Conservation (phyloP, 2,113 vertebrate species). For the Myrmecobius fasciatus region DNA sequence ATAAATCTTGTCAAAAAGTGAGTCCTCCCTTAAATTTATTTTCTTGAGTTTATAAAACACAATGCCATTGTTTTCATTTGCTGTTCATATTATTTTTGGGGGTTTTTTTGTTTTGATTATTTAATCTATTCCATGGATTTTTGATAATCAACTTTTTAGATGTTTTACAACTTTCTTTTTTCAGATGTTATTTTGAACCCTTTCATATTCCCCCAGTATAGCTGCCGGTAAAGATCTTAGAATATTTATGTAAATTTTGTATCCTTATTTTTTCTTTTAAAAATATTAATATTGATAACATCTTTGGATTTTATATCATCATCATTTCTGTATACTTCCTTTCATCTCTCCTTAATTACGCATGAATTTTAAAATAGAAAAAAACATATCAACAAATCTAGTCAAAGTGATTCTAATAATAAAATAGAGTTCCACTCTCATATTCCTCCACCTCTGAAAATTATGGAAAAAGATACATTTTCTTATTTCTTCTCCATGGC, state of each 20-base stretch:
- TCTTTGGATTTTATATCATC: too few species aligned
- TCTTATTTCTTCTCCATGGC: too few species aligned
- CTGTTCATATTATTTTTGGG: background rate
- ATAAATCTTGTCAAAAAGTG: background rate
- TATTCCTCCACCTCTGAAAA: too few species aligned
- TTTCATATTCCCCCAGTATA: background rate
- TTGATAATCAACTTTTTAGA: background rate
- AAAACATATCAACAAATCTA: too few species aligned
- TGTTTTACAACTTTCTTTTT: background rate
- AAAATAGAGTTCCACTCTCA: too few species aligned
- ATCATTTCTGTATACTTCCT: too few species aligned
- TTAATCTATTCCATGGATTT: background rate
- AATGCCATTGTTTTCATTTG: background rate
- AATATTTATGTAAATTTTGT: background rate
- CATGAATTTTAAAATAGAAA: too few species aligned
- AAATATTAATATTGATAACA: too few species aligned
- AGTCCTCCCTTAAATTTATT: background rate
- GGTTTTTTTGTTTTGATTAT: background rate
- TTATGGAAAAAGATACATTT: too few species aligned
- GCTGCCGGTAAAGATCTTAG: background rate
- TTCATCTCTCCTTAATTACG: too few species aligned
- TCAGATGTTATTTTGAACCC: background rate
- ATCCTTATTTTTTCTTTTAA: background rate
- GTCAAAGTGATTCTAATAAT: too few species aligned
- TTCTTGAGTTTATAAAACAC: background rate